Evolutionary conservation across 1,140 invertebrate genomes (phyloP), one percentile per base, ranked within the genome.

Genomic region (Cotesia vestalis): DNA sequence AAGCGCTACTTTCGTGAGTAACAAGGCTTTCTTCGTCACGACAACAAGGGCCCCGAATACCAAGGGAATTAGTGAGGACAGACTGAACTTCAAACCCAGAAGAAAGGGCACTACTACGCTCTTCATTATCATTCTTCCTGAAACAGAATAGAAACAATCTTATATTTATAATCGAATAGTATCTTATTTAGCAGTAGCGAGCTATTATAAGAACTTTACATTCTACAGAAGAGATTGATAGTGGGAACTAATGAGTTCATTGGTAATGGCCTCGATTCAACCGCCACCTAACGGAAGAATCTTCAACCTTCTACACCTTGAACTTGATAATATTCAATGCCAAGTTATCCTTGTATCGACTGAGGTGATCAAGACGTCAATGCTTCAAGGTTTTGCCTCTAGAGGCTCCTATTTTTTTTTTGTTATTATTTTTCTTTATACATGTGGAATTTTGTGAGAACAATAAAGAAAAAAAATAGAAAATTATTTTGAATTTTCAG

Each of bases 41-140:
- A 94, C 66, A 59, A 93, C 87, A 40, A 94, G 80, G 11, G 91
- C 78, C 1, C 92, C 92, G 72, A 94, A 91, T 0, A 94, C 76
- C 69, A 94, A 81, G 0, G 93, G 92, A 12, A 94, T 82, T 55
- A 94, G 79, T 0, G 92, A 92, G 0, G 91, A 89, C 53, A 94
- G 79, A 74, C 93, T 93, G 79, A 94, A 93, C 84, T 94, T 94
- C 57, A 94, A 89, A 8, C 92, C 93, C 34, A 94, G 83, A 0
- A 94, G 87, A 79, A 94, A 90, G 27, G 92, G 92, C 46, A 94
- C 80, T 34, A 94, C 73, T 63, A 93, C 88, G 75, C 92, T 90
- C 68, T 90, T 88, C 40, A 91, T 88, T 73, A 94, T 73, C n/a
- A 92, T 78, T 35, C 91, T 90, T 78, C 90, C 92, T 94, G 87